Base-by-base conservation (phyloP, 2,113 vertebrate genomes). In the Ia io region DNA sequence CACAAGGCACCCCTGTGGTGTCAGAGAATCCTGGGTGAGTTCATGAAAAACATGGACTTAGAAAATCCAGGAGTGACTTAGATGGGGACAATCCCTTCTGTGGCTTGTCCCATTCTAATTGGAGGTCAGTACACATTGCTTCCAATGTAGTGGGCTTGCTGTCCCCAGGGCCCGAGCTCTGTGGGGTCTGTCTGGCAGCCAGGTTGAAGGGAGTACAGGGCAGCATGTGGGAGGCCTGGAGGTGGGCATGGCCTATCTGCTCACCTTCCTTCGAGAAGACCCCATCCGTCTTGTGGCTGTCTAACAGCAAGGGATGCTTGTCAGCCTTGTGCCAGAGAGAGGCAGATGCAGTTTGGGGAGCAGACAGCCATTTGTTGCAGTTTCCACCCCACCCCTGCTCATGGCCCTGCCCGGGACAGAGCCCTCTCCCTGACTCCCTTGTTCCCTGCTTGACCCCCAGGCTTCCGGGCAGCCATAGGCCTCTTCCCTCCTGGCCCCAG, bases 401-500 rank as follows among this genome's bases (percentile, higher is more conserved):
- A 2, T n/a, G 12, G 5, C n/a, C 18, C 5, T 42, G 32, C 47
- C 40, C 6, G 5, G 25, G 40, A 17, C 13, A 30, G 11, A 67
- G 25, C 17, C 49, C 18, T 16, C 25, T 28, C 44, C 5, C 3
- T 0, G 1, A 6, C 3, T 4, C 77, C 22, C 35, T 7, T 9
- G 1, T 28, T 37, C 40, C 25, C 78, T 76, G 47, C 42, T 44
- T 0, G 1, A 4, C 17, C n/a, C n/a, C 10, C 32, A 8, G 49
- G 0, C 28, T 53, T 65, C 28, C 6, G 0, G 3, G 42, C 20
- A 40, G 35, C 18, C 6, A 1, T 42, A 0, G 0, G 20, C 28
- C 35, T 63, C 53, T 42, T 51, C 23, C 77, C 12, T 23, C 59
- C 35, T 4, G 40, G 44, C 12, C 30, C 25, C 6, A 35, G 51